Percentiles rank a stretch among this genome's conserved stretches.
These are phyloP conservation scores for Ormyrus labotus DNA, from an alignment of 2,888 invertebrate species.

Conservation along the genomic window DNA sequence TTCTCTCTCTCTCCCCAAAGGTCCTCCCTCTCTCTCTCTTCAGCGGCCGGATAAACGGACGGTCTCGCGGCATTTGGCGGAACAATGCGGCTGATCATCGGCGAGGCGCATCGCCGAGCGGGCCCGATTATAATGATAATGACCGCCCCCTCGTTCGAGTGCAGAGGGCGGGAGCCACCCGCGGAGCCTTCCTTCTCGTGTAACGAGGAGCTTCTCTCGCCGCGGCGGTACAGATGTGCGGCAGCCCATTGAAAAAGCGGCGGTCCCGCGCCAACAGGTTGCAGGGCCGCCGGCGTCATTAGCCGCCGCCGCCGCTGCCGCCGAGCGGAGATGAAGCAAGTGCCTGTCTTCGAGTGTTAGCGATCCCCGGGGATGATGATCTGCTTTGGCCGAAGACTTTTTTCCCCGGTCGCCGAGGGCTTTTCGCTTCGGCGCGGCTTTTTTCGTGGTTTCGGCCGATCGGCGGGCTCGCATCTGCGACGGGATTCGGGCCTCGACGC, in stretches of 20 bases:
- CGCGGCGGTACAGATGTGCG: conserved; percentile 12
- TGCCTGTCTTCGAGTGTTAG: too few species aligned
- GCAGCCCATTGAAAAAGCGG: conserved; percentile 64
- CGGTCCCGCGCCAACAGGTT: conserved; percentile 69
- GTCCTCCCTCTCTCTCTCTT: background rate
- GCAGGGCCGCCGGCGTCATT: conserved; percentile 68
- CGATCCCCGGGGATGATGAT: conserved; percentile 26
- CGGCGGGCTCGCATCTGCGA: too few species aligned
- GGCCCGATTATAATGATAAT: conserved; percentile 75
- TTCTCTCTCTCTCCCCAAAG: background rate
- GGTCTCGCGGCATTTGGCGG: conserved; percentile 70
- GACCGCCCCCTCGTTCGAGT: conserved; percentile 55
- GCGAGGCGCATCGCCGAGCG: conserved; percentile 66
- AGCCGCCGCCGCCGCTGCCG: conserved; percentile 53
- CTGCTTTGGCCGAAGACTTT: too few species aligned
- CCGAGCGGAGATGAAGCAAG: background rate
- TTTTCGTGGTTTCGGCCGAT: too few species aligned
- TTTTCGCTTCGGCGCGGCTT: too few species aligned
- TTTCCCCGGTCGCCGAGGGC: too few species aligned
- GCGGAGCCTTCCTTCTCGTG: background rate
- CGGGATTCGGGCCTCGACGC: too few species aligned
- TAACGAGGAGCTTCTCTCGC: background rate
- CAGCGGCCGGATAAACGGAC: background rate
- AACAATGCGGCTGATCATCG: conserved; percentile 73
- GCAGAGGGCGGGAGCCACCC: conserved; percentile 59